Conservation (phyloP, 1,140 invertebrate species). For the Pseudoatta argentina region DNA sequence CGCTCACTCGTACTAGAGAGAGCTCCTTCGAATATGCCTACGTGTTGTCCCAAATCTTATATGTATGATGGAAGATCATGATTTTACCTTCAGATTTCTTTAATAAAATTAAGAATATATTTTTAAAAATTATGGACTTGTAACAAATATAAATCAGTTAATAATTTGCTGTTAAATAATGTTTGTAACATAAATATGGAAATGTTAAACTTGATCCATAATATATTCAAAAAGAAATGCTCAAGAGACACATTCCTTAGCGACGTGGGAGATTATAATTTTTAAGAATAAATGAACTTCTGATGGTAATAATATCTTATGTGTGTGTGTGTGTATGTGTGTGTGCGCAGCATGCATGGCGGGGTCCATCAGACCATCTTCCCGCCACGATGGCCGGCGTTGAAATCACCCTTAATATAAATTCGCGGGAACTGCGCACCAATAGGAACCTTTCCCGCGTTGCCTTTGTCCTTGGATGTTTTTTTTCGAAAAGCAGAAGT, state of each 20-base stretch:
- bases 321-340: too few relatives aligned
- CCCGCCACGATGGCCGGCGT: conserved; percentile 74
- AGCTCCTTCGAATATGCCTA: conserved; percentile 10
- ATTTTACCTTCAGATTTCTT: not conserved
- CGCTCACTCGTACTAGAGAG: conserved; percentile 48
- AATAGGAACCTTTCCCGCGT: conserved; percentile 77
- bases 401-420: conserved; percentile 72
- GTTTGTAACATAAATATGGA: conserved; percentile 6
- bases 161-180: conserved; percentile 3
- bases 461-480: conserved; percentile 54
- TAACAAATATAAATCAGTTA: not conserved
- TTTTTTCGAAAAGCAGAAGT: conserved; percentile 33
- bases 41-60: conserved; percentile 27
- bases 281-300: conserved; percentile 7
- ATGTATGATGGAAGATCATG: not conserved
- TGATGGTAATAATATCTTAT: conserved; percentile 6
- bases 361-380: conserved; percentile 52
- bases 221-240: not conserved
- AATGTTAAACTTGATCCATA: not conserved
- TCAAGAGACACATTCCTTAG: not conserved
- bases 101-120: not conserved
- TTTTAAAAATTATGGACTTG: not conserved
- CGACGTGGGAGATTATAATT: conserved; percentile 1
- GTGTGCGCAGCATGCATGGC: conserved; percentile 19
- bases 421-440: conserved; percentile 67